These are phyloP conservation scores for Ageneiosus marmoratus DNA, from an alignment of 2,113 vertebrate genomes.

Conservation along the genomic window DNA sequence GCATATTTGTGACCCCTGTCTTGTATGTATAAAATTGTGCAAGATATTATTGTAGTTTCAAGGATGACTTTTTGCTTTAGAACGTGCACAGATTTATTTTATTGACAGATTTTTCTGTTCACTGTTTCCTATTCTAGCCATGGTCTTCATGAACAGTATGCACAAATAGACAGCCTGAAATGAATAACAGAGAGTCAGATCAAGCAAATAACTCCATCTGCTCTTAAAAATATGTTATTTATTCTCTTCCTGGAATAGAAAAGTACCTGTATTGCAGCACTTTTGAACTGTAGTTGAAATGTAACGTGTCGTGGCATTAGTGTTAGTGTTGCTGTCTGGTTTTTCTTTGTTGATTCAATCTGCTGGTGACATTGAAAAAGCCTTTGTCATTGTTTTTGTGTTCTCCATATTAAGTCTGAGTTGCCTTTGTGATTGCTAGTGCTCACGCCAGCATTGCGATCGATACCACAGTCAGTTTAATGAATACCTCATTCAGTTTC, in stretches of 20 bases:
- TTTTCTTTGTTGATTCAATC: slow-evolving; percentile 20
- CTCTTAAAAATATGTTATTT: background rate
- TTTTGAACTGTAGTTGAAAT: background rate
- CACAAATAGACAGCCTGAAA: background rate
- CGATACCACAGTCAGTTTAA: slow-evolving; percentile 10
- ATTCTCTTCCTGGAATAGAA: background rate
- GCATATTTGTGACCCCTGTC: background rate
- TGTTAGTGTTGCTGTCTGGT: background rate
- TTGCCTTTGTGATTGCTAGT: background rate
- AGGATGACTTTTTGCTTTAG: background rate
- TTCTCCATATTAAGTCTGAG: background rate
- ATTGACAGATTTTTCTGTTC: background rate
- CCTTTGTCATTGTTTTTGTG: background rate
- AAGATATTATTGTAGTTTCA: background rate
- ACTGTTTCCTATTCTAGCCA: background rate
- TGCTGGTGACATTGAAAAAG: slow-evolving; percentile 9
- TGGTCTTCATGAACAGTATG: background rate
- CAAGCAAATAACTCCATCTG: background rate
- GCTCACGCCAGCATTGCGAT: background rate
- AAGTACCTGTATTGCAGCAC: background rate
- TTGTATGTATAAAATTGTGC: background rate
- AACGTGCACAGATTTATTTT: background rate
- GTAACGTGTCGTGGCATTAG: background rate
- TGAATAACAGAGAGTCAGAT: background rate
- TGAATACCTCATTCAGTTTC: slow-evolving; percentile 12